A percentile compares a stretch with the other conserved stretches of the same genome.
phyloP scores from a whole-genome alignment of 2,888 invertebrate species.

The Limnephilus rhombicus region DNA sequence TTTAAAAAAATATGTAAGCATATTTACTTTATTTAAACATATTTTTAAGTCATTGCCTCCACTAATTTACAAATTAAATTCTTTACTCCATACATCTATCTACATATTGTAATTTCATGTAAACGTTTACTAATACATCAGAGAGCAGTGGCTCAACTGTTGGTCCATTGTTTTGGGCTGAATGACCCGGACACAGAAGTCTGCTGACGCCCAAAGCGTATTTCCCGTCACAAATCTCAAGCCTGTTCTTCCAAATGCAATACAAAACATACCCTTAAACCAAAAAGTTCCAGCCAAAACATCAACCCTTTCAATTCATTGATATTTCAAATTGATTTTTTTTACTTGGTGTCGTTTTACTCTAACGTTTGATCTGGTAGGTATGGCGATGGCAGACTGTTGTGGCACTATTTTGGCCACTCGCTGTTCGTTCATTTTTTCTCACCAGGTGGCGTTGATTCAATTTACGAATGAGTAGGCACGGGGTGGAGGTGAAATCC shows the following conservation, averaged over 20 bases:
- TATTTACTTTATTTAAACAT: background rate
- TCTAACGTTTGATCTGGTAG: background rate
- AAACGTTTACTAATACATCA: background rate
- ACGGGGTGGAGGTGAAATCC: background rate
- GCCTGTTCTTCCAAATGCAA: background rate
- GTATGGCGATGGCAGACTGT: background rate
- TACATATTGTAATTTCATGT: background rate
- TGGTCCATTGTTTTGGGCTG: conserved; percentile 49
- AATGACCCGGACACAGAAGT: conserved; percentile 47
- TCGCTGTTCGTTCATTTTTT: background rate
- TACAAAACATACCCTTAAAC: background rate
- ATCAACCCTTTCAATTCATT: background rate
- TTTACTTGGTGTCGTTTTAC: background rate
- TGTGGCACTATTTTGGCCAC: background rate
- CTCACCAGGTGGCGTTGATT: conserved; percentile 10
- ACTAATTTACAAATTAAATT: background rate
- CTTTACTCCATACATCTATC: background rate
- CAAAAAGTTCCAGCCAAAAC: background rate
- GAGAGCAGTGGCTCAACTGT: background rate
- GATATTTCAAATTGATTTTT: background rate
- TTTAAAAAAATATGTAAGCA: too few species aligned
- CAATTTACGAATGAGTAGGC: conserved; percentile 4
- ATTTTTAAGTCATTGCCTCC: background rate
- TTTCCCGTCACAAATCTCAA: conserved; percentile 9
- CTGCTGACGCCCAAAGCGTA: conserved; percentile 38